A percentile compares a stretch with the other conserved stretches of the same genome.
Conservation (phyloP, 2,113 vertebrate genomes). For the Megaptera novaeangliae region DNA sequence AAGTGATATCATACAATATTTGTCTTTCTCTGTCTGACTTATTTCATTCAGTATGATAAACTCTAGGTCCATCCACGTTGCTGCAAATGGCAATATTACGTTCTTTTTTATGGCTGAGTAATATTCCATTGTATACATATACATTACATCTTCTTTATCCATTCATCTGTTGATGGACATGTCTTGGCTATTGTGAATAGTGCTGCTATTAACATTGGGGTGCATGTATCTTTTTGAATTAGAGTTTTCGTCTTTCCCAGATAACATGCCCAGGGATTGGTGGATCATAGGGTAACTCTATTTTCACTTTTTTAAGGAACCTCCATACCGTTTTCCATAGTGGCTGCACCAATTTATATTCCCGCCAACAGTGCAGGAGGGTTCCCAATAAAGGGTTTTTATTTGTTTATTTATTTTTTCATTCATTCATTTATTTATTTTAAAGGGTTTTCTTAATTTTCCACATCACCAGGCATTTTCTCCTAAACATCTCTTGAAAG, state of each 20-base stretch:
- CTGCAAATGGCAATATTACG: not conserved
- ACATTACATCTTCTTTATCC: not conserved
- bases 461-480: not conserved
- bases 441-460: not conserved
- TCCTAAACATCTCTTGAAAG: not conserved
- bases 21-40: not conserved
- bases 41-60: not conserved
- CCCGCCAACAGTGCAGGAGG: not conserved
- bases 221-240: not conserved
- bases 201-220: not conserved
- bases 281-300: not conserved
- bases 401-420: not conserved
- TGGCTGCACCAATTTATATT: not conserved
- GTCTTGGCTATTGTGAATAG: not conserved
- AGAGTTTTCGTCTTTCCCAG: not conserved
- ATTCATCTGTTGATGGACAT: not conserved
- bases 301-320: not conserved
- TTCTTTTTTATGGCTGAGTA: not conserved
- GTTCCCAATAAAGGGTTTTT: not conserved
- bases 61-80: not conserved
- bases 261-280: not conserved
- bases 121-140: not conserved
- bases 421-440: not conserved
- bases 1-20: not conserved
- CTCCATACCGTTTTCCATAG: not conserved